A percentile compares a stretch with the other conserved stretches of the same genome.
Conservation (phyloP, 1,140 invertebrate species). For the Dendroctonus ponderosae region DNA sequence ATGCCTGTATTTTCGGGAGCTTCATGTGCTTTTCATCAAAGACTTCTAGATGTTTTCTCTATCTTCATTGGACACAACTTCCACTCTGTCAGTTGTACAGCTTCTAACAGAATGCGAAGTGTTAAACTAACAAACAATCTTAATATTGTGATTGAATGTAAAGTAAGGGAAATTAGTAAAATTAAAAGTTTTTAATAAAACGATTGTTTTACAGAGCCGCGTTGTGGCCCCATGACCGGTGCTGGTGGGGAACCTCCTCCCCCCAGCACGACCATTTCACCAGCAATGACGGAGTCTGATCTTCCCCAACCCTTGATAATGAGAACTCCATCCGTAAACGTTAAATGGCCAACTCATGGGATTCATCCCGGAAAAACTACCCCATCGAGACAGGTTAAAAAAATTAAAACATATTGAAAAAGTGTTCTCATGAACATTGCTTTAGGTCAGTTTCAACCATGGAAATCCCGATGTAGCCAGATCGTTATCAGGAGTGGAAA, state of each 20-base stretch:
- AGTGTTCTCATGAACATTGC: slow-evolving; percentile 12
- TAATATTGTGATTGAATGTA: too few species aligned
- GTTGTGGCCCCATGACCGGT: slow-evolving; percentile 57
- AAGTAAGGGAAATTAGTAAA: too few species aligned
- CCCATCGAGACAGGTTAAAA: slow-evolving; percentile 44
- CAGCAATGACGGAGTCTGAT: slow-evolving; percentile 53
- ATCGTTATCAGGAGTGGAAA: slow-evolving; percentile 69
- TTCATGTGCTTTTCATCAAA: too few species aligned
- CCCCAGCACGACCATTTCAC: slow-evolving; percentile 47
- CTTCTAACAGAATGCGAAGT: too few species aligned
- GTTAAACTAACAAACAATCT: too few species aligned
- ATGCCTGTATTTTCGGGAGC: too few species aligned
- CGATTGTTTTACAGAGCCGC: slow-evolving; percentile 43
- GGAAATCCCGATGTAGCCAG: slow-evolving; percentile 39
- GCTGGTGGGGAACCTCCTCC: slow-evolving; percentile 45
- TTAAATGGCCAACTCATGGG: slow-evolving; percentile 51
- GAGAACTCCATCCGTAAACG: slow-evolving; percentile 54
- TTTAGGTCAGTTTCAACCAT: slow-evolving; percentile 47
- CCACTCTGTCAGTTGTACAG: too few species aligned
- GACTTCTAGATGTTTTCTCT: too few species aligned
- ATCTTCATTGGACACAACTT: too few species aligned
- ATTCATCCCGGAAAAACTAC: slow-evolving; percentile 44
- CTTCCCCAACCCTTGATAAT: slow-evolving; percentile 55
- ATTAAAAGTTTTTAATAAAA: not conserved
- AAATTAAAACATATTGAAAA: slow-evolving; percentile 14